phyloP scores from a whole-genome alignment of 2,888 invertebrate genomes.

The Tenthredo mesomela region DNA sequence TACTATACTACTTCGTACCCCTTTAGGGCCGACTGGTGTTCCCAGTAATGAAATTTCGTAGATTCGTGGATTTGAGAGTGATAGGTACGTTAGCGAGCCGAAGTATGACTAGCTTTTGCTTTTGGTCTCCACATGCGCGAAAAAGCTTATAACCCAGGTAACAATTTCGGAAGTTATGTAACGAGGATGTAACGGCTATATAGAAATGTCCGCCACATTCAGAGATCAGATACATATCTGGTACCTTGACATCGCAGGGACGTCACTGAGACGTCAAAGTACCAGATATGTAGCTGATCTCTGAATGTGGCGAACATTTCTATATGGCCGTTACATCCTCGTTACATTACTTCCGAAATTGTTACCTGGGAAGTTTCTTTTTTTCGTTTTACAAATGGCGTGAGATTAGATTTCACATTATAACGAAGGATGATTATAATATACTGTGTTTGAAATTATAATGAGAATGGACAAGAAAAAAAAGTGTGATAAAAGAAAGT shows the following conservation, averaged over 20 bases:
- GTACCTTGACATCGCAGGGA: no score
- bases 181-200: no score
- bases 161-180: no score
- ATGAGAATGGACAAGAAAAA: neutral
- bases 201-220: no score
- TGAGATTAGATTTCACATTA: neutral
- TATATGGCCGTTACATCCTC: no score
- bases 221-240: no score
- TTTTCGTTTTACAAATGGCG: neutral
- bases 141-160: no score
- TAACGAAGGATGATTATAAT: neutral
- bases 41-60: neutral
- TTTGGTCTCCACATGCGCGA: neutral
- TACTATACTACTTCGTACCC: neutral
- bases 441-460: neutral
- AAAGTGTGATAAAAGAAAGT: neutral
- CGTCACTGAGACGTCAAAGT: no score
- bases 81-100: neutral
- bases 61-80: neutral
- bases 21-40: neutral
- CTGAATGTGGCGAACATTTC: no score
- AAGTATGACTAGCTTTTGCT: neutral
- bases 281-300: no score
- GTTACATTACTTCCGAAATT: no score
- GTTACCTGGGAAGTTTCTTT: no score